phyloP scores from a whole-genome alignment of 2,888 invertebrate species.

The Myathropa florea region DNA sequence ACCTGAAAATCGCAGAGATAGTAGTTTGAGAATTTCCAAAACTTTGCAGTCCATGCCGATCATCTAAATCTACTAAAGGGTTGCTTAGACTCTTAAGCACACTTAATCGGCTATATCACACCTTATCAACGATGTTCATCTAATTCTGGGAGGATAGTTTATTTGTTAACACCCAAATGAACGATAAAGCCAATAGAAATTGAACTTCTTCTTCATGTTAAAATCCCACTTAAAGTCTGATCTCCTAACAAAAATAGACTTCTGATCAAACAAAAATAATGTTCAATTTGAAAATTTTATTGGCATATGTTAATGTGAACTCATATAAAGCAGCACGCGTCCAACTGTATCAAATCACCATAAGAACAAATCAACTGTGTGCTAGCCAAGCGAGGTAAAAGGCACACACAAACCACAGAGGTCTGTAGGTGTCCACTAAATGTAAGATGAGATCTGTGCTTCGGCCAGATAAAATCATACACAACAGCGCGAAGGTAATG shows the following conservation, averaged over 20 bases:
- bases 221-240: not conserved
- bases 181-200: not conserved
- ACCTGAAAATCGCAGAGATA: not conserved
- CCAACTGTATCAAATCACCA: constrained; percentile 66
- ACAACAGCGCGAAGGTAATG: constrained; percentile 46
- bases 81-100: not conserved
- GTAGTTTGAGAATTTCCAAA: not conserved
- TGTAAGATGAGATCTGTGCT: constrained; percentile 61
- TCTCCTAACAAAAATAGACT: not conserved
- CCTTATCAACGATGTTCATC: not conserved
- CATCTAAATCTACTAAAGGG: not conserved
- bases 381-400: not conserved
- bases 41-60: not conserved
- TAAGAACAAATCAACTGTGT: constrained; percentile 51
- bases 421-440: constrained; percentile 53
- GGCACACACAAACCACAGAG: constrained; percentile 10
- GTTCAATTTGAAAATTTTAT: constrained; percentile 48
- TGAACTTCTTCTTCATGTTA: not conserved
- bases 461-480: constrained; percentile 58
- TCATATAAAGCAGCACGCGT: constrained; percentile 68
- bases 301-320: constrained; percentile 55
- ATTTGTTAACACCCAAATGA: not conserved
- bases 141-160: not conserved
- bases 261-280: constrained; percentile 16
- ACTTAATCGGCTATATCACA: not conserved